Conservation (phyloP, 2,797 vertebrate species). For the Calcarius lapponicus region DNA sequence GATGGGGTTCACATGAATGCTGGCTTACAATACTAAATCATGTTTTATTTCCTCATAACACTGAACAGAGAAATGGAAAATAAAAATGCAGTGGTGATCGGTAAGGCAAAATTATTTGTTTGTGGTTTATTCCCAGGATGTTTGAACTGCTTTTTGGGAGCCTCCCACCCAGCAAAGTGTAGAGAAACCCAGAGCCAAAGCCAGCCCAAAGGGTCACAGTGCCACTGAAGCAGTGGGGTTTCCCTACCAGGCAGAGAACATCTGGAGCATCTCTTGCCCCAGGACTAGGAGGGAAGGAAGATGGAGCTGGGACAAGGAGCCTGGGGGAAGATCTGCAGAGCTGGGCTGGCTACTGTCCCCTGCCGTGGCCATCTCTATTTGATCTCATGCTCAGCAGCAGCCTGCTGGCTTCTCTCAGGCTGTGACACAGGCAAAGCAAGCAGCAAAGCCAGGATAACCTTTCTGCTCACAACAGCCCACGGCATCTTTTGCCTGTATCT, state of each 20-base stretch:
- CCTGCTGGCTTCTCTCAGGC: neutral
- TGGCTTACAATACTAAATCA: neutral
- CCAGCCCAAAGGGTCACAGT: neutral
- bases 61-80: neutral
- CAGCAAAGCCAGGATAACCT: constrained; percentile 28
- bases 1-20: neutral
- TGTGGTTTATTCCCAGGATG: neutral
- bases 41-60: neutral
- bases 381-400: neutral
- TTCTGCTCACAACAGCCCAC: neutral
- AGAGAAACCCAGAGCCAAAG: neutral
- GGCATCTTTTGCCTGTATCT: neutral
- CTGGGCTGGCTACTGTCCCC: neutral
- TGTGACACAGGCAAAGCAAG: neutral
- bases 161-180: neutral
- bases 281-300: neutral
- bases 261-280: neutral
- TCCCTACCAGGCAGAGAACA: neutral
- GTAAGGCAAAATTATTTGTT: neutral
- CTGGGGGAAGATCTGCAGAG: neutral
- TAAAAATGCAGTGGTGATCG: neutral
- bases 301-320: neutral
- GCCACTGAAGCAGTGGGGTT: neutral
- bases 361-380: neutral
- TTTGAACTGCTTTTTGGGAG: neutral